A percentile compares a stretch with the other conserved stretches of the same genome.
These are phyloP conservation scores for Ochotona curzoniae DNA, from an alignment of 2,113 vertebrate species.

Conservation along the genomic window DNA sequence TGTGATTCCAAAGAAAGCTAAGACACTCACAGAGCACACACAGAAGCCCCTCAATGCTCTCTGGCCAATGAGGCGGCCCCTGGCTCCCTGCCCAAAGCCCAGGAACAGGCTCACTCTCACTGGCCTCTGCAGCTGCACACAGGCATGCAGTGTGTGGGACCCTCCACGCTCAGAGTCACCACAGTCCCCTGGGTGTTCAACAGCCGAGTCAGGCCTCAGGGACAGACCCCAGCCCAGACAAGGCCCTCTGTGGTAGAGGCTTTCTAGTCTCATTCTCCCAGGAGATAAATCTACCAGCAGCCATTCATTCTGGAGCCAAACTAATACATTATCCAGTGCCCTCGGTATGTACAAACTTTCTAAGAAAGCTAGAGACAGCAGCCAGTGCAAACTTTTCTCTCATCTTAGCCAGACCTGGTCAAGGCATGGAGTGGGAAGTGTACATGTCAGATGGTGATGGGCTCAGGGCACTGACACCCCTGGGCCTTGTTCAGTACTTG, in stretches of 20 bases:
- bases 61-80: background rate
- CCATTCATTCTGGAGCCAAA: background rate
- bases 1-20: conserved; percentile 60
- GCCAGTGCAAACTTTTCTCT: background rate
- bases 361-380: background rate
- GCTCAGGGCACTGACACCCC: background rate
- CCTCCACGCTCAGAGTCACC: background rate
- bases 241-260: conserved; percentile 1
- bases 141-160: conserved; percentile 52
- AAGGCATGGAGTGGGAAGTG: background rate
- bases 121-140: conserved; percentile 66
- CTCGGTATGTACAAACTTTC: background rate
- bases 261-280: background rate
- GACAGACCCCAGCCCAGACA: conserved; percentile 60
- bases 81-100: conserved; percentile 64
- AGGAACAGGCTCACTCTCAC: conserved; percentile 68
- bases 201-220: conserved; percentile 27
- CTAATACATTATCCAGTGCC: background rate
- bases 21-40: conserved; percentile 29
- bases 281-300: background rate
- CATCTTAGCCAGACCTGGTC: background rate
- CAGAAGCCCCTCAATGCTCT: conserved; percentile 67
- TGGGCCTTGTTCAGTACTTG: background rate
- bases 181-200: background rate
- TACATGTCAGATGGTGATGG: background rate